These are phyloP conservation scores for Dendrolimus houi DNA, from an alignment of 2,888 invertebrate species.

Conservation along the genomic window DNA sequence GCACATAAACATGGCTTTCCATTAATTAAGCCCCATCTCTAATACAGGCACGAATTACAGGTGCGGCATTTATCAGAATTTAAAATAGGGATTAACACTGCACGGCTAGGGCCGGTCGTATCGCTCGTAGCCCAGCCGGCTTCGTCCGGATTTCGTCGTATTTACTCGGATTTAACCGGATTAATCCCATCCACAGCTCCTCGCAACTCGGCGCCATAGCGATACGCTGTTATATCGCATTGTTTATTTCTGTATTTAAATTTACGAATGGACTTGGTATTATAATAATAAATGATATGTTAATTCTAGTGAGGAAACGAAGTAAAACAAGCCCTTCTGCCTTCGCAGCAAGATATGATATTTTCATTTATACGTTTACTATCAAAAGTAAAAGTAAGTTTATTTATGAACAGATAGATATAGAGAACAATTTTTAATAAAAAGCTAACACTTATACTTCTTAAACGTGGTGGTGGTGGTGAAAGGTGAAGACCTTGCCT, in stretches of 20 bases:
- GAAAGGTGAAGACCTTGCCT: too few species aligned
- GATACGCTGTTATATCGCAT: slow-evolving; percentile 60
- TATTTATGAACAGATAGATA: too few species aligned
- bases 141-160: slow-evolving; percentile 32
- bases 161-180: slow-evolving; percentile 52
- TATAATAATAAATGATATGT: neutral
- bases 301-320: too few species aligned
- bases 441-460: too few species aligned
- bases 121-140: slow-evolving; percentile 44
- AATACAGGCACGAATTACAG: slow-evolving; percentile 33
- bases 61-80: slow-evolving; percentile 67
- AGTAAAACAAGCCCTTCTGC: too few species aligned
- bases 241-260: slow-evolving; percentile 63
- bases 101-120: slow-evolving; percentile 50
- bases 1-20: neutral
- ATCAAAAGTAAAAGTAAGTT: too few species aligned
- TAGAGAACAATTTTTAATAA: too few species aligned
- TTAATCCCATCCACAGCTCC: slow-evolving; percentile 45
- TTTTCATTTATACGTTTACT: too few species aligned
- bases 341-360: too few species aligned
- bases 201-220: slow-evolving; percentile 10
- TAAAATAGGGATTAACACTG: slow-evolving; percentile 71
- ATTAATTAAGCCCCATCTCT: slow-evolving; percentile 14
- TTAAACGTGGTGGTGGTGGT: too few species aligned
- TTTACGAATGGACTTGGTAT: slow-evolving; percentile 9